Base-by-base conservation (phyloP, 1,140 invertebrate genomes). In the Drosophila novamexicana region DNA sequence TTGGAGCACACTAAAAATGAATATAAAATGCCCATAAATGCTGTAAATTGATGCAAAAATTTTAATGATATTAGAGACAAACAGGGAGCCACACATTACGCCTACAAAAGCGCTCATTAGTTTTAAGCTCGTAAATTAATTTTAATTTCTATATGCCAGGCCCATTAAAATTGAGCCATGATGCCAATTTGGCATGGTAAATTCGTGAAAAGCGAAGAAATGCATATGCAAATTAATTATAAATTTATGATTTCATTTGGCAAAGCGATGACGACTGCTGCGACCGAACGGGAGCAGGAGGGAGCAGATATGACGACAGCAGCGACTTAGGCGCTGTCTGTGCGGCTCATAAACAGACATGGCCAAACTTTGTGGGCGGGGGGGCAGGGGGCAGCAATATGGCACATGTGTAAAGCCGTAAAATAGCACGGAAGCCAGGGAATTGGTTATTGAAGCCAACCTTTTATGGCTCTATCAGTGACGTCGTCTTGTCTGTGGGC, bases 331-430 rank as follows among this genome's bases (percentile, higher is more conserved):
- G 58, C 68, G 42, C 68, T 73, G 80, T 83, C 81, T 84, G 81
- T 42, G 47, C 63, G 71, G 61, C 40, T 50, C 78, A 86, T 86
- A 86, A 86, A 86, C 67, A 50, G 42, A 10, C 22, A 29, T 29
- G 22, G 5, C 22, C 22, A 29, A 29, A 29, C 0, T 0, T 29
- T 4, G 3, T 1, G 22, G 22, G 34, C 34, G 42, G 40, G 58
- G 6, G 22, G 49, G 36, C 40, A 14, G n/a, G 29, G 54, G 32
- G 42, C 62, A 22, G 59, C 14, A 36, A 34, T 45, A 47, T 37
- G 69, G 70, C 83, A 77, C 83, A 88, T 88, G 79, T 88, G 83
- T 77, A 80, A 80, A 77, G 83, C 84, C 84, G 79, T 88, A 89
- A 88, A 88, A 88, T 70, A 52, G 58, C 59, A 72, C 57, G 63